Base-by-base conservation (phyloP, 2,113 vertebrate genomes). In the Petromus typicus region DNA sequence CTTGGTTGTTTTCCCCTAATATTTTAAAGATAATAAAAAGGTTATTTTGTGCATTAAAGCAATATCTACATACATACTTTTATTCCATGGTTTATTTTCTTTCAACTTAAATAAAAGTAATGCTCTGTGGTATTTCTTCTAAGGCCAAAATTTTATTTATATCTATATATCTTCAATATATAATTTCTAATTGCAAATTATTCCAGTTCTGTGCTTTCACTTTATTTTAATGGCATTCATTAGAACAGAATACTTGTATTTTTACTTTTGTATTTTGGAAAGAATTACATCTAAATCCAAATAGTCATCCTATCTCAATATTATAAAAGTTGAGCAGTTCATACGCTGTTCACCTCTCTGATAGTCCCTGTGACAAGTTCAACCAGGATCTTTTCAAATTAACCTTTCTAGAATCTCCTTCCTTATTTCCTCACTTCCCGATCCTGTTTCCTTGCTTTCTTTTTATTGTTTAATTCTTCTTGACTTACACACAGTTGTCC, bases 201-300 rank as follows among this genome's bases (percentile, higher is more conserved):
- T 7, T 84, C 56, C 66, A 8, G 57, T 59, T 88, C 64, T 81
- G 14, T 82, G 32, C 73, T 90, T 93, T 93, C 45, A 85, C 40
- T 93, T n/a, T 71, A 20, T 83, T 92, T 79, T 79, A 54, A 37
- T 63, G n/a, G 14, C 0, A 64, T 82, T 32, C 43, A 57, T 59
- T 76, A 94, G 25, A 88, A 57, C 13, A 51, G 63, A 75, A 80
- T 51, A 79, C 91, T 71, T 37, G 7, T 45, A 91, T 54, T 2
- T 37, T 91, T 56, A 66, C 40, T 66, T 95, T 51, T 80, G 3
- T 25, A 17, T 43, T 89, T 96, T 87, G n/a, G 51, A 89, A 84
- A 78, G 16, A 57, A 66, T 25, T 40, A 54, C 63, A 3, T 61
- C 80, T 75, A 69, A 71, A 83, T 87, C n/a, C 25, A 83, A 75